Evolutionary conservation across 1,140 invertebrate genomes (phyloP).

Genomic region (Globodera ellingtonae): DNA sequence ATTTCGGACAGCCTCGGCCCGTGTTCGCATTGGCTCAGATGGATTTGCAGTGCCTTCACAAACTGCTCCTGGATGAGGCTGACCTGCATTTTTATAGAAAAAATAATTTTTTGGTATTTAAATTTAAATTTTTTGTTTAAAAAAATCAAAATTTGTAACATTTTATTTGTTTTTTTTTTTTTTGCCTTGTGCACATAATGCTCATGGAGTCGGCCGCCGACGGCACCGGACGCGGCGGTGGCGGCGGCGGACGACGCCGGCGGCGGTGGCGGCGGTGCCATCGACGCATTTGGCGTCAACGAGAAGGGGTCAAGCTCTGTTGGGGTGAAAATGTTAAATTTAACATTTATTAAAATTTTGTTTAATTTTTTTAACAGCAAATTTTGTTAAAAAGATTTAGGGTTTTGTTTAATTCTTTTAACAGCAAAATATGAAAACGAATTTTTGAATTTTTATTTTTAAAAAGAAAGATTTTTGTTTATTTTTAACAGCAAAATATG

Average conservation of each 20-base stretch:
- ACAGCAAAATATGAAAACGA: too few species aligned
- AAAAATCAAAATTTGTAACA: too few species aligned
- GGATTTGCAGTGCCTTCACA: conserved; percentile 64
- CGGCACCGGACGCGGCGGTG: background rate
- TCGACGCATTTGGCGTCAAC: background rate
- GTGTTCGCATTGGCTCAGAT: conserved; percentile 60
- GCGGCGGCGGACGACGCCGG: background rate
- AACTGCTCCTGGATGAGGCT: conserved; percentile 63
- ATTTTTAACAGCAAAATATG: too few species aligned
- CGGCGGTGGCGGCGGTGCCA: background rate
- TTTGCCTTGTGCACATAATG: conserved; percentile 23
- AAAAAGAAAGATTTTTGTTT: too few species aligned
- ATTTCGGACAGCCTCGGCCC: conserved; percentile 60
- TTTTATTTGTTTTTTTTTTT: background rate
- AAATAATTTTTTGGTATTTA: conserved; percentile 2
- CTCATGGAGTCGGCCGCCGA: conserved; percentile 32
- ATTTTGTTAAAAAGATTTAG: too few species aligned
- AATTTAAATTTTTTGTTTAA: too few species aligned
- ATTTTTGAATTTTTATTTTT: too few species aligned
- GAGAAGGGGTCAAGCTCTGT: conserved; percentile 1
- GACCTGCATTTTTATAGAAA: conserved; percentile 46
- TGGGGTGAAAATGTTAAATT: background rate
- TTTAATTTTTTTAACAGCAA: too few species aligned
- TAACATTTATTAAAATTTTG: too few species aligned
- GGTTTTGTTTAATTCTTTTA: too few species aligned